Evolutionary conservation across 1,140 invertebrate genomes (phyloP).

Genomic region (Heterodera schachtii): DNA sequence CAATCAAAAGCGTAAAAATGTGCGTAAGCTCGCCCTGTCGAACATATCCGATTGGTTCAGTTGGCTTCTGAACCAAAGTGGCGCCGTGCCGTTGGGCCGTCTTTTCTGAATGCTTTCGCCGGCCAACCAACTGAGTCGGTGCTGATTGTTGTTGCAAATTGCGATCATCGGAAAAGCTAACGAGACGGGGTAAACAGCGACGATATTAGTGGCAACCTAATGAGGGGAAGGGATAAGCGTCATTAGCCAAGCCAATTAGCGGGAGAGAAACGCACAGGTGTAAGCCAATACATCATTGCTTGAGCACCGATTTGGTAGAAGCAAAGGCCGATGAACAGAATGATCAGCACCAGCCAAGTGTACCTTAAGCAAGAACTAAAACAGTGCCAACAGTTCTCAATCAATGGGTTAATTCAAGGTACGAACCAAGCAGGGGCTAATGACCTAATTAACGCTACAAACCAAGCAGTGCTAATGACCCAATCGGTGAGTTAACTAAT

Average conservation of each 20-base stretch:
- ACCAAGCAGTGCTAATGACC: neutral
- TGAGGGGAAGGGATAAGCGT: constrained; percentile 3
- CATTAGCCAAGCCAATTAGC: neutral
- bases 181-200: constrained; percentile 59
- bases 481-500: neutral
- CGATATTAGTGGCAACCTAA: constrained; percentile 58
- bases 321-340: constrained; percentile 37
- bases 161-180: constrained; percentile 63
- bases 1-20: neutral
- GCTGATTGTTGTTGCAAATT: constrained; percentile 65
- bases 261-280: constrained; percentile 19
- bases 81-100: neutral
- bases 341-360: constrained; percentile 41
- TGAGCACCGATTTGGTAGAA: constrained; percentile 35
- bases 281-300: constrained; percentile 43
- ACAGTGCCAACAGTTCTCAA: neutral
- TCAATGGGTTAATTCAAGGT: neutral
- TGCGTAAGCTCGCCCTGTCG: constrained; percentile 38
- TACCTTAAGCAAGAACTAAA: constrained; percentile 29
- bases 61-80: neutral
- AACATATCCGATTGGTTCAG: constrained; percentile 42
- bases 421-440: neutral
- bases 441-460: no score
- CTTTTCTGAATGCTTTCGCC: neutral
- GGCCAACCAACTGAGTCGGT: constrained; percentile 39